A percentile compares a stretch with the other conserved stretches of the same genome.
Conservation (phyloP, 2,797 vertebrate genomes). For the Valencia hispanica region DNA sequence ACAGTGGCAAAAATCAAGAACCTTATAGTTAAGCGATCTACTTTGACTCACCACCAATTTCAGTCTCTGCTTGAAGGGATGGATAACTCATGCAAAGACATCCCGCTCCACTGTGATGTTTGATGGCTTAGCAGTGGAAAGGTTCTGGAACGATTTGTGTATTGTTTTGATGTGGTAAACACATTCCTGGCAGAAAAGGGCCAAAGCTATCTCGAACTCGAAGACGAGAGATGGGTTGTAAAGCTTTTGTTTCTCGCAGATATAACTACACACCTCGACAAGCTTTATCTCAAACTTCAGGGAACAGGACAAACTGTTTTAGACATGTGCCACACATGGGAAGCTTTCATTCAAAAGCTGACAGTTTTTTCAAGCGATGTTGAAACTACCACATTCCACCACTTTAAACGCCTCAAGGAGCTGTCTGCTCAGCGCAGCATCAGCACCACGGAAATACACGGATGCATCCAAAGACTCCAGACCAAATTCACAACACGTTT, state of each 20-base stretch:
- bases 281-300: too few species aligned
- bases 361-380: neutral
- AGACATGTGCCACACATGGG: too few species aligned
- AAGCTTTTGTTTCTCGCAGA: too few species aligned
- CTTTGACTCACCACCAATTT: too few species aligned
- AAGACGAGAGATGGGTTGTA: too few species aligned
- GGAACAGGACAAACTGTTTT: too few species aligned
- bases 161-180: too few species aligned
- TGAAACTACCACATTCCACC: neutral
- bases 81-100: neutral
- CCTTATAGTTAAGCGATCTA: neutral
- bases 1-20: neutral
- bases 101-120: constrained; percentile 3
- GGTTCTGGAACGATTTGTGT: neutral
- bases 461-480: too few species aligned
- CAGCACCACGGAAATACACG: too few species aligned
- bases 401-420: constrained; percentile 2
- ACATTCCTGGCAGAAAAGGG: constrained; percentile 2
- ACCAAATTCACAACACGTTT: too few species aligned
- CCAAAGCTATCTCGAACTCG: neutral
- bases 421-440: neutral
- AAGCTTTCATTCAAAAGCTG: constrained; percentile 2
- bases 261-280: too few species aligned
- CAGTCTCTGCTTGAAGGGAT: constrained; percentile 5
- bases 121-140: constrained; percentile 5